These are phyloP conservation scores for Cryptocephalus primarius DNA, from an alignment of 2,888 invertebrate genomes.

Conservation along the genomic window DNA sequence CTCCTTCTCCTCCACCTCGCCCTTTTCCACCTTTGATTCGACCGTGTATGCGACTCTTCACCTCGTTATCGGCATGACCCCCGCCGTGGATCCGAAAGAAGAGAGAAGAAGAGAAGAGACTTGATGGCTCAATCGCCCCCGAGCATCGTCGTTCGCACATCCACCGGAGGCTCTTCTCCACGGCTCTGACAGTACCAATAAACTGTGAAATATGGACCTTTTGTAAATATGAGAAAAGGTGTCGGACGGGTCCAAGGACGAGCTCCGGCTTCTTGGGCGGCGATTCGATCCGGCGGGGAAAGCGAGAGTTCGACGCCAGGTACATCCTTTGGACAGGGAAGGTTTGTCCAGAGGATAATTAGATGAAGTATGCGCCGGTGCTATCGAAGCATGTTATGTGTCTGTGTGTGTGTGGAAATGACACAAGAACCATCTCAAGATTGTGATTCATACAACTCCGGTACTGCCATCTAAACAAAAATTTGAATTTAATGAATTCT, in stretches of 20 bases:
- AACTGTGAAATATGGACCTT: constrained; percentile 27
- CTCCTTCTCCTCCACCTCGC: no score
- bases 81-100: constrained; percentile 9
- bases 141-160: constrained; percentile 8
- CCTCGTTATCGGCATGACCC: constrained; percentile 30
- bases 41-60: constrained; percentile 20
- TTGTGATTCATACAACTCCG: no score
- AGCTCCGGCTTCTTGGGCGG: constrained; percentile 19
- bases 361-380: no score
- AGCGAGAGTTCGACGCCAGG: neutral
- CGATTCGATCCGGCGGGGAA: constrained; percentile 2
- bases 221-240: constrained; percentile 15
- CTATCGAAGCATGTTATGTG: no score
- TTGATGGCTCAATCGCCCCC: constrained; percentile 31
- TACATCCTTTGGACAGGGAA: no score
- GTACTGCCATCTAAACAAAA: no score
- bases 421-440: no score
- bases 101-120: constrained; percentile 1
- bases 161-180: constrained; percentile 3
- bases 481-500: no score
- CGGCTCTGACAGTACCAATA: constrained; percentile 22
- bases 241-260: constrained; percentile 13
- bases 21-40: no score
- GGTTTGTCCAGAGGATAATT: no score
- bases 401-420: no score